Evolutionary conservation across 2,113 vertebrate genomes (phyloP).

Genomic region (Pagrus major): DNA sequence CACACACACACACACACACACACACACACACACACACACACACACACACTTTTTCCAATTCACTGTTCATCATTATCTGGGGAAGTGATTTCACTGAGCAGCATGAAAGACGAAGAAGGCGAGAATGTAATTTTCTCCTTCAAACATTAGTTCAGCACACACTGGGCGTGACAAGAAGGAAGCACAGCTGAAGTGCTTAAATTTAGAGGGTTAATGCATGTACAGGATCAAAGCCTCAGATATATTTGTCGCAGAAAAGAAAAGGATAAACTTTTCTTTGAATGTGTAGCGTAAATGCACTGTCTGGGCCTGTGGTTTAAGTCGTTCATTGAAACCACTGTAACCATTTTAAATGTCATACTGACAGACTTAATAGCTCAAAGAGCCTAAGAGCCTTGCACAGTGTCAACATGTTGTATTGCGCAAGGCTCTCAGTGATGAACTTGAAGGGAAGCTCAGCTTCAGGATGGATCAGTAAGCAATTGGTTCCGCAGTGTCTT

Average conservation of each 20-base stretch:
- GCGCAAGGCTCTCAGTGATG: not conserved
- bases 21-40: constrained; percentile 7
- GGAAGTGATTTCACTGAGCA: constrained; percentile 46
- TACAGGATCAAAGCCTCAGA: constrained; percentile 6
- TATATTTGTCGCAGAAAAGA: constrained; percentile 21
- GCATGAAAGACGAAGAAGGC: constrained; percentile 44
- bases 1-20: constrained; percentile 2
- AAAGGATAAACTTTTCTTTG: not conserved
- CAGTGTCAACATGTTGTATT: constrained; percentile 15
- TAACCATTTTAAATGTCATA: constrained; percentile 4
- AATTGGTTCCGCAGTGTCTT: not conserved
- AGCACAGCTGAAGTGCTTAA: constrained; percentile 27
- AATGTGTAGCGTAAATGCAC: not conserved
- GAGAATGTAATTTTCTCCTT: constrained; percentile 64
- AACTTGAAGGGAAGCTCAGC: constrained; percentile 7
- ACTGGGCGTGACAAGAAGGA: constrained; percentile 30
- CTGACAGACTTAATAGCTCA: constrained; percentile 1
- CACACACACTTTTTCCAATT: constrained; percentile 1
- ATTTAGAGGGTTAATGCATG: constrained; percentile 12
- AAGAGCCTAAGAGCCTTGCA: constrained; percentile 2
- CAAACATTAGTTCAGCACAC: constrained; percentile 67
- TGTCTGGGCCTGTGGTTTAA: constrained; percentile 15
- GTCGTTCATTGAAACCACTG: not conserved
- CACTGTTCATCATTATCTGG: constrained; percentile 42
- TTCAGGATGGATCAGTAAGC: constrained; percentile 17